Evolutionary conservation across 2,888 invertebrate species (phyloP), one percentile per base, ranked within the genome.

Genomic region (Tetrapedia diversipes): DNA sequence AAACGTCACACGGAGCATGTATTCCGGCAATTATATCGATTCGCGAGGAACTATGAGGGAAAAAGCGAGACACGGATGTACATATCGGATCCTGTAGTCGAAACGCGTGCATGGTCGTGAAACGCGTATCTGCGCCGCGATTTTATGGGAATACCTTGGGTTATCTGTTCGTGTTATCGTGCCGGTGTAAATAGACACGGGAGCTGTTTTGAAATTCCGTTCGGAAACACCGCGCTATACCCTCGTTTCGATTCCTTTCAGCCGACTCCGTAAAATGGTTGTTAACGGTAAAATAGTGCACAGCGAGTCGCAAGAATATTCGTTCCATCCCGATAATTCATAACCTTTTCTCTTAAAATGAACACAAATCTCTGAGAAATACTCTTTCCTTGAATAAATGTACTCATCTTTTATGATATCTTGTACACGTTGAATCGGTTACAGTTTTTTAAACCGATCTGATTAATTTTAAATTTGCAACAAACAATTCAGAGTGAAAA

Each of bases 1-100:
- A 32, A 32, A 51, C 29, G n/a, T 51, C n/a, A 32, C 29, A 32
- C 29, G 7, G n/a, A n/a, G 29, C 24, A 32, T n/a, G n/a, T 19
- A 37, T 24, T 37, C 22, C 3, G 37, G 16, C 22, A 56, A 56
- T 56, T 56, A 56, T 37, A 56, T 37, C 24, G 56, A 56, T 24
- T 39, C 37, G 22, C 4, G 6, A 1, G 24, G 14, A 22, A 34
- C n/a, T 34, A 14, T 14, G 22, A 19, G 22, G 16, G 22, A 39
- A 39, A 56, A 16, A 22, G 22, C 34, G 19, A 4, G 32, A 4
- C 8, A 19, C 34, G 19, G 19, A n/a, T n/a, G n/a, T n/a, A n/a
- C n/a, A 4, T 34, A 54, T 19, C 34, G 34, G 7, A 32, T 32
- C 11, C 6, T 14, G 22, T 22, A 19, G 37, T 22, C 24, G 54